These are phyloP conservation scores for Osmerus eperlanus DNA, from an alignment of 2,113 vertebrate genomes.

Conservation along the genomic window DNA sequence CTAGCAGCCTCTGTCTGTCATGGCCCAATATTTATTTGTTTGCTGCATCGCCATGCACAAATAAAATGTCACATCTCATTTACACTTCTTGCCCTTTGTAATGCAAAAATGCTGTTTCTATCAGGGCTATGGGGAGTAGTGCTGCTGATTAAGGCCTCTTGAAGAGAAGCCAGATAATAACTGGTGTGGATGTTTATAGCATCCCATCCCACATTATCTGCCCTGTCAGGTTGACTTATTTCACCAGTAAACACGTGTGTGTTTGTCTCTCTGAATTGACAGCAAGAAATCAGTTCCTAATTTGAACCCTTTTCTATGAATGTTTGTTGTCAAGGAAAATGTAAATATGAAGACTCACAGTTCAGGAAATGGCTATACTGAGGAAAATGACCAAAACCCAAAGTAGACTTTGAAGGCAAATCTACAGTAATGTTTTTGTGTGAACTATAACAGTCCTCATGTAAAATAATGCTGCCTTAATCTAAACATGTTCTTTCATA, in stretches of 20 bases:
- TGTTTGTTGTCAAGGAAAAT: too few relatives aligned
- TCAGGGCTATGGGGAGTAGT: conserved; percentile 61
- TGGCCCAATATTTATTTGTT: conserved; percentile 93
- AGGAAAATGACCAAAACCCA: too few relatives aligned
- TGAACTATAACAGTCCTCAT: too few relatives aligned
- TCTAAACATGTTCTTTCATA: too few relatives aligned
- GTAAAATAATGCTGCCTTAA: too few relatives aligned
- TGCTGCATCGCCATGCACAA: conserved; percentile 74
- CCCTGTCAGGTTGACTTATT: neutral
- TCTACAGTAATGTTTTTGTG: too few relatives aligned
- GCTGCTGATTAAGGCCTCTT: conserved; percentile 67
- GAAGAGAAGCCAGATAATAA: conserved; percentile 61
- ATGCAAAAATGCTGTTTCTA: conserved; percentile 74
- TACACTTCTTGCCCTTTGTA: conserved; percentile 68
- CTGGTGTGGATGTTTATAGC: conserved; percentile 40
- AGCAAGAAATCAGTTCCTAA: too few relatives aligned
- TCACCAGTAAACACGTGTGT: conserved; percentile 16
- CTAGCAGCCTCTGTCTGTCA: conserved; percentile 84
- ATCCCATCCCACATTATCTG: conserved; percentile 32
- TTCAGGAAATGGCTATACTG: too few relatives aligned
- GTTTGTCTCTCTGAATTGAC: too few relatives aligned
- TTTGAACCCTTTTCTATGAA: too few relatives aligned
- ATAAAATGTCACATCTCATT: conserved; percentile 82
- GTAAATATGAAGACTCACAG: too few relatives aligned
- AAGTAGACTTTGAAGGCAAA: too few relatives aligned